Evolutionary conservation across 2,113 vertebrate species (phyloP).

Genomic region (Embiotoca jacksoni): DNA sequence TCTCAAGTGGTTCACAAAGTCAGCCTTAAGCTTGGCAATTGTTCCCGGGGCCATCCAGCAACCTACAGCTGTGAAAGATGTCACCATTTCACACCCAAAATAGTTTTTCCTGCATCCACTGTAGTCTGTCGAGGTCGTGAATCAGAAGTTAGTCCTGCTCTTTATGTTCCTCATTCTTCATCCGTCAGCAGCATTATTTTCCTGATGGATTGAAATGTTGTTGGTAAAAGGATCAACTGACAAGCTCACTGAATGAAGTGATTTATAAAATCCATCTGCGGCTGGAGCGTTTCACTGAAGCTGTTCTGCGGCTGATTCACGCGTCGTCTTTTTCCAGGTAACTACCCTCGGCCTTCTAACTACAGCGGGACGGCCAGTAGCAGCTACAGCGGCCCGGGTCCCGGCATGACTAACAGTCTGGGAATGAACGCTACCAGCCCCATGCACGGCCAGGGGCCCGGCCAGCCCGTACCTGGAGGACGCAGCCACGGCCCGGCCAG

Average conservation of each 20-base stretch:
- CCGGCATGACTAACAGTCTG: conserved; percentile 88
- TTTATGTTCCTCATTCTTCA: conserved; percentile 39
- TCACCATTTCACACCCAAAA: conserved; percentile 45
- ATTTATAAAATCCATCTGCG: conserved; percentile 38
- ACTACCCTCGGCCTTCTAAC: conserved; percentile 92
- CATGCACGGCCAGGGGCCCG: conserved; percentile 95
- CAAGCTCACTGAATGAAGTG: conserved; percentile 46
- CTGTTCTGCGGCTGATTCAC: conserved; percentile 32
- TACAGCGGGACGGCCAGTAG: conserved; percentile 90
- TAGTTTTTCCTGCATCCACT: background rate
- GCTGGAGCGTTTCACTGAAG: conserved; percentile 44
- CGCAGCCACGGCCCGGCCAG: conserved; percentile 87
- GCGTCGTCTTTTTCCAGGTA: conserved; percentile 85
- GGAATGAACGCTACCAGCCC: conserved; percentile 94
- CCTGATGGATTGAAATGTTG: conserved; percentile 54
- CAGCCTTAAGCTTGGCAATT: conserved; percentile 72
- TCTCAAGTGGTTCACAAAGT: conserved; percentile 80
- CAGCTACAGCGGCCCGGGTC: conserved; percentile 91
- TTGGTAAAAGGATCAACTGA: conserved; percentile 41
- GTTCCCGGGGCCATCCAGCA: conserved; percentile 65
- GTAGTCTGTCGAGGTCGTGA: conserved; percentile 32
- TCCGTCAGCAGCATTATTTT: conserved; percentile 29
- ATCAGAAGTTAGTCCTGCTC: conserved; percentile 40
- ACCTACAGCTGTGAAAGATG: conserved; percentile 63
- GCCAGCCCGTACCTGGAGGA: conserved; percentile 90